Base-by-base conservation (phyloP, 2,888 invertebrate species). In the Steinernema scapterisci region DNA sequence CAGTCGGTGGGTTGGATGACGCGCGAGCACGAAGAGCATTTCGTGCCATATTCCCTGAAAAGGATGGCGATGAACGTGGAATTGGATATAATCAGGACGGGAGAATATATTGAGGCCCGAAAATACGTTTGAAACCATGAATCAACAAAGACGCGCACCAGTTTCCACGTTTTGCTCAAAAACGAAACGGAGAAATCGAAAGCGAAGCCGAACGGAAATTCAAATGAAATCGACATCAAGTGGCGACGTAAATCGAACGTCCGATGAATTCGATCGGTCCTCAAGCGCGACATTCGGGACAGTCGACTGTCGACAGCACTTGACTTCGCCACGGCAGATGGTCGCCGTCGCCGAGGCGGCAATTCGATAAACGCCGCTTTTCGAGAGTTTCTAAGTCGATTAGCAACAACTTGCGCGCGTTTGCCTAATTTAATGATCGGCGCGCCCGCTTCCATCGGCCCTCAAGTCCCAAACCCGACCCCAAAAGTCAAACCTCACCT, bases 1-100 rank as follows among this genome's bases (percentile, higher is more conserved):
- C 97, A 99, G 90, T 97, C 97, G 56, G 94, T 94, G 21, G 96
- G 92, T 21, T 94, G 94, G 87, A 97, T 95, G 83, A 93, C 92
- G 73, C 97, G 92, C 84, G 93, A 92, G 89, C 97, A 97, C 89
- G 95, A 95, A 72, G 95, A 93, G 89, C 97, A 99, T 90, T 95
- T 95, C 75, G 95, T 93, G 78, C 95, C 95, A 89, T 95, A 97
- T 88, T 93, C 93, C 91, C 97, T 97, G 91, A 76, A 91, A 91
- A 23, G 19, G 31, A 21, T 9, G 2, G 13, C 3, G 38, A 38
- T 38, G 38, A 9, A 38, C 9, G 38, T 38, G 38, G 9, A 9
- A 38, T n/a, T n/a, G 38, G 38, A 3, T 38, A 38, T 38, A 6
- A n/a, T 38, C 9, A 38, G 38, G 38, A 38, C 9, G 9, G 9